Evolutionary conservation across 2,797 vertebrate species (phyloP).

Genomic region (Halcyon smyrnensis): DNA sequence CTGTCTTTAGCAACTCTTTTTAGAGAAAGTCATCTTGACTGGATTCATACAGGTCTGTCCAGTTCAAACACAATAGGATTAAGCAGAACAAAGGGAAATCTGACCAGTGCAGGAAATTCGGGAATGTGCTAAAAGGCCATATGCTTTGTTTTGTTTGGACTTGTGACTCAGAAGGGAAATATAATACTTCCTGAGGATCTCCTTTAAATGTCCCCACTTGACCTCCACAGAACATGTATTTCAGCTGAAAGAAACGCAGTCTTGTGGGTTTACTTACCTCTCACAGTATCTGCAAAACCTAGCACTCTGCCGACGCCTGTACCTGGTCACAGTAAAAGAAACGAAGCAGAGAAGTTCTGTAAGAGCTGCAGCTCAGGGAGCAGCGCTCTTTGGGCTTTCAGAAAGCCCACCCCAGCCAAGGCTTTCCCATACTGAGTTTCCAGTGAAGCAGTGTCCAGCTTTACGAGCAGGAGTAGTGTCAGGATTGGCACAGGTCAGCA

Average conservation of each 20-base stretch:
- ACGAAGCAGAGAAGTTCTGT: background rate
- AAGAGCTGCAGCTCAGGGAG: background rate
- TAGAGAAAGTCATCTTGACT: background rate
- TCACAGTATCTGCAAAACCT: background rate
- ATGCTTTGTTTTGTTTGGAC: slow-evolving; percentile 63
- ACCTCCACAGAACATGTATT: slow-evolving; percentile 22
- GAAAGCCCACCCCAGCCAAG: background rate
- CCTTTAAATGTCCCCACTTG: slow-evolving; percentile 59
- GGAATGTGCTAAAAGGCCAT: slow-evolving; percentile 24
- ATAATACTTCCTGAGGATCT: slow-evolving; percentile 61
- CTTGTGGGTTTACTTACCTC: slow-evolving; percentile 38
- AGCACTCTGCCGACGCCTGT: background rate
- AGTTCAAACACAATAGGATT: slow-evolving; percentile 2
- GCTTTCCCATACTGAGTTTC: background rate
- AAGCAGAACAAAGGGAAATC: slow-evolving; percentile 26
- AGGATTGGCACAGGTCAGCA: background rate
- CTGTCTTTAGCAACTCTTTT: background rate
- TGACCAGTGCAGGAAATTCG: slow-evolving; percentile 49
- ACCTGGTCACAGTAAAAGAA: background rate
- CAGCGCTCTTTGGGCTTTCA: background rate
- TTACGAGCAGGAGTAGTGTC: background rate
- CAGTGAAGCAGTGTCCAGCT: background rate
- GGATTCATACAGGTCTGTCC: background rate
- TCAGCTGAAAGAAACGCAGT: background rate
- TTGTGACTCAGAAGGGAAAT: slow-evolving; percentile 49